Evolutionary conservation across 2,888 invertebrate species (phyloP), one percentile per base, ranked within the genome.

Genomic region (Teleiodes luculella): DNA sequence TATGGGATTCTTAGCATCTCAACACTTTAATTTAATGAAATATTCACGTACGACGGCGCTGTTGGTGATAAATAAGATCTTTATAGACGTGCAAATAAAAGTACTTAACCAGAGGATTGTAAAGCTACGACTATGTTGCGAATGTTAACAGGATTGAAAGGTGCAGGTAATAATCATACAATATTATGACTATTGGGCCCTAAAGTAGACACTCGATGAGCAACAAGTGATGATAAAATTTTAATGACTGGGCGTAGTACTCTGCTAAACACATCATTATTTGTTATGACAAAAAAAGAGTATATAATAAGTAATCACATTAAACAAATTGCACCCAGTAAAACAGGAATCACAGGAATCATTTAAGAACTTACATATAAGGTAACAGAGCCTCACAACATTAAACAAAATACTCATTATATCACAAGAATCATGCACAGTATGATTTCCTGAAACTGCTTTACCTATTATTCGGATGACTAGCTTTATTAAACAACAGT

Each of bases 1-100:
- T 66, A 67, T 57, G 62, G 59, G 61, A 65, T 65, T 63, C 65
- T 59, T 60, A 57, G 55, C 61, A 55, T 55, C 65, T 67, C 65
- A 66, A 66, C 67, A 61, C 64, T 65, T 65, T 60, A 59, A 63
- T 65, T 54, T 57, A 55, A 59, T 59, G 45, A 53, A 56, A 58
- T 57, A 56, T 54, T 55, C 53, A 36, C 24, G 16, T 31, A 5
- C 37, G 37, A 13, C 3, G 7, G 18, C 20, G 30, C 11, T 35
- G 20, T 18, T n/a, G 35, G 48, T 48, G 35, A 48, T 48, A 48
- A 48, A 48, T 48, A 35, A 48, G 35, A 18, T 31, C 31, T 48
- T 48, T 16, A 48, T 35, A 31, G 48, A 18, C 48, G 33, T 48
- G 48, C 31, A 48, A 48, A 48, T 48, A 48, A 24, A 24, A 6